phyloP scores from a whole-genome alignment of 1,140 invertebrate genomes.

The Zaprionus nigranus region DNA sequence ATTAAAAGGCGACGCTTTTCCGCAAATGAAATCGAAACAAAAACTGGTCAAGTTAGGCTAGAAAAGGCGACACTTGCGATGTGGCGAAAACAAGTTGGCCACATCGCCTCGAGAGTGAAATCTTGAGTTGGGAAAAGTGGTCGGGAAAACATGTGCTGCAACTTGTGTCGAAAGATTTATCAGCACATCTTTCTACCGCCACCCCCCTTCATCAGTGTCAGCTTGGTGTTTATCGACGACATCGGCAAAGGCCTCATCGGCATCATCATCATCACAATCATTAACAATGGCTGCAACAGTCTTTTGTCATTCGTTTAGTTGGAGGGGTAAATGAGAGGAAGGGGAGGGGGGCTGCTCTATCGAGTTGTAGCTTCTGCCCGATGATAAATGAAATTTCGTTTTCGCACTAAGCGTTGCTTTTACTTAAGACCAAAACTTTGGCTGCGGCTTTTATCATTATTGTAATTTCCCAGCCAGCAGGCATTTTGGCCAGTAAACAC shows the following conservation, averaged over 20 bases:
- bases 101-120: conserved; percentile 69
- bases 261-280: conserved; percentile 53
- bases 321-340: no score
- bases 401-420: conserved; percentile 57
- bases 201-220: neutral
- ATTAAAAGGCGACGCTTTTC: conserved; percentile 57
- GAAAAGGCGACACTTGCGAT: neutral
- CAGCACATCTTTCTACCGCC: conserved; percentile 28
- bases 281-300: conserved; percentile 54
- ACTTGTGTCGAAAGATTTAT: conserved; percentile 55
- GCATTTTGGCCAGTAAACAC: conserved; percentile 45
- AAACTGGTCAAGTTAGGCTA: conserved; percentile 57
- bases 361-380: conserved; percentile 34
- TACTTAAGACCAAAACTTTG: conserved; percentile 64
- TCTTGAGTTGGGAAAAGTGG: conserved; percentile 67
- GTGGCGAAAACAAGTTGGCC: conserved; percentile 60
- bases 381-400: conserved; percentile 72
- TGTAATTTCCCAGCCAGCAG: conserved; percentile 64
- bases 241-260: conserved; percentile 42
- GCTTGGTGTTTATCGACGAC: conserved; percentile 6
- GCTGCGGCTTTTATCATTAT: conserved; percentile 62
- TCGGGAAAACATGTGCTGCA: conserved; percentile 68
- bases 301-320: conserved; percentile 69
- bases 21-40: conserved; percentile 74
- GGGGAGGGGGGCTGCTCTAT: neutral